Evolutionary conservation across 2,888 invertebrate species (phyloP).

Genomic region (Apamea monoglypha): DNA sequence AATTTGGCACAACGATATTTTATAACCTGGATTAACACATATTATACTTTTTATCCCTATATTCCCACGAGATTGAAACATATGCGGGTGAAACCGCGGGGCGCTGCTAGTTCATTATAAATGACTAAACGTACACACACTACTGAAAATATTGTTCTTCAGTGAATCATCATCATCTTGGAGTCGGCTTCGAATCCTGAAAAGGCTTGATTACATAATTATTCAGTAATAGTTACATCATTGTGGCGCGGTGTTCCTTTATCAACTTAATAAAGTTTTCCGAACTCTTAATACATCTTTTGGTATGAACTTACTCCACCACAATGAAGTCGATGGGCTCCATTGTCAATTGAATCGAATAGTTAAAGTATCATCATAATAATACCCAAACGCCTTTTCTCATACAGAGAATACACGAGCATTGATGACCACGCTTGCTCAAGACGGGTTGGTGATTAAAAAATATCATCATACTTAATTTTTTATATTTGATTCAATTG

Average conservation of each 20-base stretch:
- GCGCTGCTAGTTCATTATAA: too few relatives aligned
- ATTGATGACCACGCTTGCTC: too few relatives aligned
- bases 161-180: neutral
- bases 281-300: neutral
- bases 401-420: too few relatives aligned
- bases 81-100: too few relatives aligned
- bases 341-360: neutral
- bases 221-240: neutral
- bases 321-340: neutral
- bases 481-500: constrained; percentile 4
- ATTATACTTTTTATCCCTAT: too few relatives aligned
- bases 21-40: too few relatives aligned
- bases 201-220: neutral
- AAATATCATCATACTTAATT: too few relatives aligned
- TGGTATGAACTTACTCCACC: neutral
- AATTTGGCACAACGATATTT: too few relatives aligned
- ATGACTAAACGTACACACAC: neutral
- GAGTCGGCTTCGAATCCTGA: neutral
- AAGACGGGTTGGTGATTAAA: too few relatives aligned
- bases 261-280: neutral
- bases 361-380: neutral
- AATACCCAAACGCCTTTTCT: too few relatives aligned
- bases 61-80: too few relatives aligned
- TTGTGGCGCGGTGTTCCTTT: neutral
- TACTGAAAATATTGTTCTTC: neutral